Evolutionary conservation across 2,888 invertebrate genomes (phyloP).

Genomic region (Drosophila putrida): DNA sequence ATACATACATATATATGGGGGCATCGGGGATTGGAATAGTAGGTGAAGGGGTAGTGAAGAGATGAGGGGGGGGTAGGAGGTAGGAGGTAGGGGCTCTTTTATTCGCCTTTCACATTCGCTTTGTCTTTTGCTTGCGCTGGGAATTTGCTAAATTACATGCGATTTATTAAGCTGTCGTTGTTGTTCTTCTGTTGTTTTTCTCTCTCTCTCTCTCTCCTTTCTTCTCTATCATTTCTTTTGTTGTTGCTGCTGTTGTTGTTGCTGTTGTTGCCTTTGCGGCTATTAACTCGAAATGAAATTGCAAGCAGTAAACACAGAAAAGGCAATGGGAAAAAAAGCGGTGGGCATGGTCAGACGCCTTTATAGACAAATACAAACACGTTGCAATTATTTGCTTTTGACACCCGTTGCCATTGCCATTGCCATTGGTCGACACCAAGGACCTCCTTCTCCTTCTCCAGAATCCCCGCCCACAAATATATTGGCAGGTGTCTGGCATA

Average conservation of each 20-base stretch:
- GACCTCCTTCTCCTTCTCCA: too few relatives aligned
- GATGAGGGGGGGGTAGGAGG: background rate
- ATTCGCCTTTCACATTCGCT: slow-evolving; percentile 43
- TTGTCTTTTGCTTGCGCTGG: slow-evolving; percentile 47
- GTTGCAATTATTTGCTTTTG: slow-evolving; percentile 70
- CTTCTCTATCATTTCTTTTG: background rate
- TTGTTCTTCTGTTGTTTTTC: slow-evolving; percentile 3
- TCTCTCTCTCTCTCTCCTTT: background rate
- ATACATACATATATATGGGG: background rate
- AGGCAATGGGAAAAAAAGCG: background rate
- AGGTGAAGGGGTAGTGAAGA: background rate
- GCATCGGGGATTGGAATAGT: background rate
- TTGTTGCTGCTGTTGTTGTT: slow-evolving; percentile 26
- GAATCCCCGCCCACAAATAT: background rate
- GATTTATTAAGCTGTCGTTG: slow-evolving; percentile 55
- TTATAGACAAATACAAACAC: slow-evolving; percentile 66
- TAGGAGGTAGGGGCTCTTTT: slow-evolving; percentile 4
- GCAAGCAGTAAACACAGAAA: slow-evolving; percentile 50
- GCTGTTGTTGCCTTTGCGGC: slow-evolving; percentile 57
- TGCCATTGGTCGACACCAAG: background rate
- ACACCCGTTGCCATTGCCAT: slow-evolving; percentile 13
- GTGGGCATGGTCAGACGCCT: slow-evolving; percentile 37
- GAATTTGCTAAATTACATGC: slow-evolving; percentile 60
- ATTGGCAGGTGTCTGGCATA: slow-evolving; percentile 15
- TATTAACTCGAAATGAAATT: slow-evolving; percentile 68